Base-by-base conservation (phyloP, 2,113 vertebrate species). In the Cervus canadensis region DNA sequence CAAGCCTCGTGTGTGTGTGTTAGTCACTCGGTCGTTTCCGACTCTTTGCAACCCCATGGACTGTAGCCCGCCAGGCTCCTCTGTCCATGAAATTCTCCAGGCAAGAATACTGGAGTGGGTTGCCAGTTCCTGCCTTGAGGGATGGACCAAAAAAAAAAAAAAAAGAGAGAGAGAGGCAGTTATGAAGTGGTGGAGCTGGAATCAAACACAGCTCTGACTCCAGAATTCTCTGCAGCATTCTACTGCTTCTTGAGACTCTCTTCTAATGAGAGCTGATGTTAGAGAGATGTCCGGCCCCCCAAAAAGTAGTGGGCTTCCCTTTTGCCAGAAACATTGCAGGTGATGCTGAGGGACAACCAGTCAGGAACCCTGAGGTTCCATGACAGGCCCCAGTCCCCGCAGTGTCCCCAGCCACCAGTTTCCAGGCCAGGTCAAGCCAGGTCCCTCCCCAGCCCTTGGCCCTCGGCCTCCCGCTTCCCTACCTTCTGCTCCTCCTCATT, bases 401-500 rank as follows among this genome's bases (percentile, higher is more conserved):
- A 79, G 36, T 21, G 11, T 9, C 16, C 64, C 74, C 67, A 91
- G 67, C 11, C 85, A 15, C 36, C 79, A 2, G 6, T 86, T 86
- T 85, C 93, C 30, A 62, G 86, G 89, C 36, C 81, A 82, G 79
- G 79, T 52, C 79, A 83, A 59, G 28, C 87, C 54, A 36, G 87
- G 82, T 45, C 85, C 64, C 94, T 89, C 87, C 25, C 17, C 45
- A 60, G 96, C 33, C 96, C 98, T 98, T 98, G 98, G 98, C 98
- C 98, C 98, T 94, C 0, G 0, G 97, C 97, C 98, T 98, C 0
- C n/a, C 97, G 98, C 79, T 98, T 96, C 97, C 94, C 98, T 98
- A 97, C 93, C 96, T 98, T 96, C 99, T 98, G 99, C 99, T 99
- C 98, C 98, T 99, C 97, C 99, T 99, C 99, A 99, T 99, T 99